Base-by-base conservation (phyloP, 2,113 vertebrate species). In the Odocoileus virginianus region DNA sequence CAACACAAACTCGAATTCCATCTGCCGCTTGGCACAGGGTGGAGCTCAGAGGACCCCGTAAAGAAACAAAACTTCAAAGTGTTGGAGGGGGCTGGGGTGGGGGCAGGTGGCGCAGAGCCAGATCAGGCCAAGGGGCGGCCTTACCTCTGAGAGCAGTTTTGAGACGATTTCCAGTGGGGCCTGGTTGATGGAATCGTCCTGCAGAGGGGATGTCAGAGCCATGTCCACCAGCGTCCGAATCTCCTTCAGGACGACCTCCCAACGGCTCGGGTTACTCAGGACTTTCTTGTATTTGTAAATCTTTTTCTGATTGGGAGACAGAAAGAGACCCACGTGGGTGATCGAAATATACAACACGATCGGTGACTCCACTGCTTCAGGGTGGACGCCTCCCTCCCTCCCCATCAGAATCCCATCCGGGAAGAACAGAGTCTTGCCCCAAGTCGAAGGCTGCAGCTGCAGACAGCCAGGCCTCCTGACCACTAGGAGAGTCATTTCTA, bases 201-300 rank as follows among this genome's bases (percentile, higher is more conserved):
- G 99, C 96, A 99, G 99, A 0, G 99, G 99, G 6, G 99, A 99
- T 0, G 99, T 99, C 95, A 99, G 99, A 0, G 99, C 99, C 99
- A 99, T 99, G 98, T 99, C 99, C 99, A 99, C 99, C 98, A 99
- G 99, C 0, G 99, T 99, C 84, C 99, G 98, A 98, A 99, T 99
- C 99, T 99, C 99, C 98, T 99, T 99, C 98, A 99, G 98, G 74
- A 99, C 99, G 79, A 99, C 99, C 60, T 99, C 99, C 99, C 99
- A 99, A 96, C 99, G 99, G 95, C 99, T 99, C 2, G 99, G 99
- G 98, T 99, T 99, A 92, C 99, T 99, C 98, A 99, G 99, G 84
- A 99, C 99, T 98, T 99, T 99, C 83, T 99, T 99, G 97, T 99
- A 99, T 98, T 99, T 99, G 98, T 99, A 99, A 98, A 99, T 99